phyloP scores from a whole-genome alignment of 2,113 vertebrate species.

The Suncus etruscus region DNA sequence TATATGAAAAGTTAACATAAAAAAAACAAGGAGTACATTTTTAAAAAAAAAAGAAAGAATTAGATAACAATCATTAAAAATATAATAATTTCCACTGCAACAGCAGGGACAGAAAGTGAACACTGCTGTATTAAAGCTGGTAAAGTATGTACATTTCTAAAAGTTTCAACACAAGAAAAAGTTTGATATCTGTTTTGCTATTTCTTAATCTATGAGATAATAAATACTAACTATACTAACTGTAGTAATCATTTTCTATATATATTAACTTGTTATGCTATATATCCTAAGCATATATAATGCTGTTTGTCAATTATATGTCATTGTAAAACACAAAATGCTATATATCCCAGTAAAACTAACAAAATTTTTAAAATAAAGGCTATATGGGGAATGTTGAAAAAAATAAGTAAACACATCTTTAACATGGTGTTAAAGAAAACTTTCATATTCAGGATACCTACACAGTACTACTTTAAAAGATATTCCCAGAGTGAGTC shows the following conservation, averaged over 20 bases:
- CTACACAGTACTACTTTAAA: not conserved
- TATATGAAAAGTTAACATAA: too few relatives aligned
- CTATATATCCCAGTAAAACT: not conserved
- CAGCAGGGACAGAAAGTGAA: too few relatives aligned
- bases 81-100: too few relatives aligned
- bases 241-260: not conserved
- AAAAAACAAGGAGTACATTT: too few relatives aligned
- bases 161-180: not conserved
- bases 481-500: slow-evolving; percentile 2
- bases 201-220: not conserved
- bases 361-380: not conserved
- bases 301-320: not conserved
- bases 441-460: slow-evolving; percentile 42
- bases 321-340: not conserved
- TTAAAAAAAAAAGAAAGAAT: too few relatives aligned
- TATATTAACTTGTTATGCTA: not conserved
- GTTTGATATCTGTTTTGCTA: not conserved
- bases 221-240: not conserved
- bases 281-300: not conserved
- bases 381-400: not conserved
- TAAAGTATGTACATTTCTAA: not conserved
- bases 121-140: not conserved
- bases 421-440: not conserved
- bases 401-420: slow-evolving; percentile 7
- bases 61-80: too few relatives aligned